phyloP scores from a whole-genome alignment of 2,888 invertebrate genomes.

The Torymus texanus region DNA sequence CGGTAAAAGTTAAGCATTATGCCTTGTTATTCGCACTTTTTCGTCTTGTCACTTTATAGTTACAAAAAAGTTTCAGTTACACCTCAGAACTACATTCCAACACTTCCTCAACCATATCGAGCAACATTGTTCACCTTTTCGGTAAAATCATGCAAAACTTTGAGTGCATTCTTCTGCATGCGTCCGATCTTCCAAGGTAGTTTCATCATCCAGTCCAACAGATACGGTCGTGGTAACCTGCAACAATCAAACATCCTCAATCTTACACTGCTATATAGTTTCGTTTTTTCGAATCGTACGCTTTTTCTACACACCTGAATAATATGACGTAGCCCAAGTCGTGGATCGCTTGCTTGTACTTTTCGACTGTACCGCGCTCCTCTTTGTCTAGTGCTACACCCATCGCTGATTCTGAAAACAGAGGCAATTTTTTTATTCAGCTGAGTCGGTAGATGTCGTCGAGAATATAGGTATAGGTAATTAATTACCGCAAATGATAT shows the following conservation, averaged over 20 bases:
- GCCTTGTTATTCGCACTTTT: too few relatives aligned
- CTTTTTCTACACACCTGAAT: conserved; percentile 1
- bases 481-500: conserved; percentile 30
- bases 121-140: conserved; percentile 17
- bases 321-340: not conserved
- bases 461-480: too few relatives aligned
- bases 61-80: too few relatives aligned
- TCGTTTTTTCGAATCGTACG: not conserved
- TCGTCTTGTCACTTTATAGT: too few relatives aligned
- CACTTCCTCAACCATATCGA: too few relatives aligned
- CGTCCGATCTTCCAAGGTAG: not conserved
- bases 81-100: too few relatives aligned
- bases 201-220: conserved; percentile 27
- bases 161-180: conserved; percentile 31
- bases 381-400: conserved; percentile 17
- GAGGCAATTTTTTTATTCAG: too few relatives aligned
- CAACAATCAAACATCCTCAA: not conserved
- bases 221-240: conserved; percentile 16
- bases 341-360: conserved; percentile 22
- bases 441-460: too few relatives aligned
- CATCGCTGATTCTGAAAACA: conserved; percentile 18
- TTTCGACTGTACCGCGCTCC: not conserved
- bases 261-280: not conserved
- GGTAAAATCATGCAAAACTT: conserved; percentile 50
- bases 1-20: too few relatives aligned